Conservation (phyloP, 2,113 vertebrate species). For the Amia ocellicauda region DNA sequence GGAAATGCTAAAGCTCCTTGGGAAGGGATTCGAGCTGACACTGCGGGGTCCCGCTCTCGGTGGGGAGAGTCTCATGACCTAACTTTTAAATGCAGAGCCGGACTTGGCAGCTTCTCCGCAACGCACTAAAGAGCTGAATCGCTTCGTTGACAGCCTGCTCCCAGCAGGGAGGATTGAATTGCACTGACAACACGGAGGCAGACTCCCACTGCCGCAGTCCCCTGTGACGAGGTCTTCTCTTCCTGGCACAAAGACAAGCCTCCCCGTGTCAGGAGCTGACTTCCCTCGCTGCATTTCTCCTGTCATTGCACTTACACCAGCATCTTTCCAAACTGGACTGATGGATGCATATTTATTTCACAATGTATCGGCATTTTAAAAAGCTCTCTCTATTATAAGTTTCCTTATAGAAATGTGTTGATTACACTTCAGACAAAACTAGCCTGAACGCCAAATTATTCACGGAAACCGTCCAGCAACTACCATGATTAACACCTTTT, state of each 20-base stretch:
- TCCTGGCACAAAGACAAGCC: slow-evolving; percentile 5
- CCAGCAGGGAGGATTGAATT: slow-evolving; percentile 3
- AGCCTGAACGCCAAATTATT: too few species aligned
- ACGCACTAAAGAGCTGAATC: background rate
- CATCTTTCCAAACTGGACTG: too few species aligned
- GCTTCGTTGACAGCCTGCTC: slow-evolving; percentile 8
- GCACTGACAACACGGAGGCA: slow-evolving; percentile 3
- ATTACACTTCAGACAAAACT: too few species aligned
- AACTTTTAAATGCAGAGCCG: background rate
- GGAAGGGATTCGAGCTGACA: too few species aligned
- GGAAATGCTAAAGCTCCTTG: background rate
- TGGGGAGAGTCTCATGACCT: background rate
- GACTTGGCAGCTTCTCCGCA: background rate
- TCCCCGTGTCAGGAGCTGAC: background rate
- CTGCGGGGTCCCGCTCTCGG: background rate
- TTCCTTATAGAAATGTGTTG: too few species aligned
- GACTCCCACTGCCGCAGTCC: background rate
- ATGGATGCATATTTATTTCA: too few species aligned
- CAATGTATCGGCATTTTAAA: too few species aligned
- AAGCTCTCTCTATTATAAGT: too few species aligned
- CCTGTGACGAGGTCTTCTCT: slow-evolving; percentile 7
- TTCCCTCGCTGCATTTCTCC: slow-evolving; percentile 9
- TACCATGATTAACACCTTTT: too few species aligned
- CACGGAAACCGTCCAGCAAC: too few species aligned
- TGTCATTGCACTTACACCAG: too few species aligned